Conservation (phyloP, 2,113 vertebrate genomes). For the Bubo bubo region DNA sequence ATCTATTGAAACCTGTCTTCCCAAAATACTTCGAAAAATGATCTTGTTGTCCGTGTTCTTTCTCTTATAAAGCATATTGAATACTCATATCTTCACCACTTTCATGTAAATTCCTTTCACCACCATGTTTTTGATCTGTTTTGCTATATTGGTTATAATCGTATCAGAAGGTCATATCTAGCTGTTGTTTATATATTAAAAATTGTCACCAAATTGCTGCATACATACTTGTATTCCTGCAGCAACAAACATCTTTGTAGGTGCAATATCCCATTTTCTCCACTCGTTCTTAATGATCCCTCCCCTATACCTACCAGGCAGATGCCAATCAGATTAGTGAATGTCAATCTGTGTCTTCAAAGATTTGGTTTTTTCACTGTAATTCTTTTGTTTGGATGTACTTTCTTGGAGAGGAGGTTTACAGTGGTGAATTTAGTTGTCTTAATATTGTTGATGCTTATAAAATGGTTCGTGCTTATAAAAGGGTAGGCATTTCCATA, state of each 20-base stretch:
- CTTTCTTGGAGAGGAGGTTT: background rate
- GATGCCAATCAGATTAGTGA: background rate
- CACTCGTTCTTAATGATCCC: background rate
- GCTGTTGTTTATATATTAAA: background rate
- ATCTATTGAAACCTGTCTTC: background rate
- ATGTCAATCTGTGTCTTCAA: background rate
- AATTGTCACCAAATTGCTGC: background rate
- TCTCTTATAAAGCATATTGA: background rate
- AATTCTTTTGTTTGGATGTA: background rate
- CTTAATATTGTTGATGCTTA: background rate
- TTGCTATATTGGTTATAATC: background rate
- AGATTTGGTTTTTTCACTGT: background rate
- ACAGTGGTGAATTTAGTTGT: background rate
- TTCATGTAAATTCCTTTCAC: background rate
- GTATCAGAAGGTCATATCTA: background rate
- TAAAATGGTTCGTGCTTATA: background rate
- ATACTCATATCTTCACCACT: background rate
- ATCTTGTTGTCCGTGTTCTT: background rate
- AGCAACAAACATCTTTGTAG: background rate
- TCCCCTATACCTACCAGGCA: background rate
- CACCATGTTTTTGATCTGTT: background rate
- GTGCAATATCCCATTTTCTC: background rate
- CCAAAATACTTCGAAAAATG: background rate
- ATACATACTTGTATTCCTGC: background rate
- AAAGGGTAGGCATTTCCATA: background rate